Percentiles rank a stretch among this genome's conserved stretches.
Evolutionary conservation across 2,113 vertebrate species (phyloP).

Genomic region (Grammomys dolichurus): DNA sequence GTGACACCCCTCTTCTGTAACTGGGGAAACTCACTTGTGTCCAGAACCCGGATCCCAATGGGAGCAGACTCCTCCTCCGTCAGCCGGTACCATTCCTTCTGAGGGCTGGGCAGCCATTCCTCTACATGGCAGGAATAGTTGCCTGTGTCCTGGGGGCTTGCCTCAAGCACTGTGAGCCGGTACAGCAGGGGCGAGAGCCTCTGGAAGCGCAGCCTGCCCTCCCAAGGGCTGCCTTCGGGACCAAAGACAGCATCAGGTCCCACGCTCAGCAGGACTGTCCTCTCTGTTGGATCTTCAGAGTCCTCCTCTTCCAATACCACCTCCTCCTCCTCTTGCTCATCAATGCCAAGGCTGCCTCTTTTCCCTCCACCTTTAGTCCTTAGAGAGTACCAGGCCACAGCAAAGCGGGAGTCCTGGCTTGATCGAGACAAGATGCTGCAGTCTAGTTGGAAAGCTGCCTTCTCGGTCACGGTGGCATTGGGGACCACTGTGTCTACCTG

Average conservation of each 20-base stretch:
- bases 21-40: conserved; percentile 88
- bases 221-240: conserved; percentile 90
- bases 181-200: conserved; percentile 92
- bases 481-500: conserved; percentile 93
- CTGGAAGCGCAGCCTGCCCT: conserved; percentile 95
- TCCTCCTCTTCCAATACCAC: neutral
- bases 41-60: conserved; percentile 91
- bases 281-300: conserved; percentile 35
- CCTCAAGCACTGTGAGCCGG: conserved; percentile 93
- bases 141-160: conserved; percentile 88
- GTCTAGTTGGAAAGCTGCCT: conserved; percentile 91
- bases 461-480: conserved; percentile 93
- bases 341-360: neutral
- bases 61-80: conserved; percentile 93
- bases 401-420: conserved; percentile 94
- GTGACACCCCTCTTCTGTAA: neutral
- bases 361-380: conserved; percentile 80
- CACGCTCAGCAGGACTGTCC: conserved; percentile 81
- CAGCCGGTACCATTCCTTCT: conserved; percentile 94
- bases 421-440: conserved; percentile 95
- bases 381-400: conserved; percentile 95
- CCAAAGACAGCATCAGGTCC: conserved; percentile 90
- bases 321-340: conserved; percentile 80
- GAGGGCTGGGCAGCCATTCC: conserved; percentile 96
- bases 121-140: conserved; percentile 96